Conservation (phyloP, 1,140 invertebrate genomes). For the Drosophila dunni region DNA sequence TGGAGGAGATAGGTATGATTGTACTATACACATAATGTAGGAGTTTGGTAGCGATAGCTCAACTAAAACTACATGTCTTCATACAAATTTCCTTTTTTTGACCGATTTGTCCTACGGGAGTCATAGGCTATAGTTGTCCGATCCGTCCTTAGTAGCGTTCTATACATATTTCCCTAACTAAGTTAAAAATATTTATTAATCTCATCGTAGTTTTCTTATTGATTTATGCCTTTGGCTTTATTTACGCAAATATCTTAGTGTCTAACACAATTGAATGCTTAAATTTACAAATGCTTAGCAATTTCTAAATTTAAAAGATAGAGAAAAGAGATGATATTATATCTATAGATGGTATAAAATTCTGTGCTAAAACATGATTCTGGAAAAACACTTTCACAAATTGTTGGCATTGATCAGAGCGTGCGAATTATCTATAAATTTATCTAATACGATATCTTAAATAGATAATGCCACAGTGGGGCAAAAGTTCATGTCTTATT, state of each 20-base stretch:
- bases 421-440: slow-evolving; percentile 54
- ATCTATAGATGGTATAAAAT: slow-evolving; percentile 56
- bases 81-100: no score
- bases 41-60: no score
- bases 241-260: slow-evolving; percentile 62
- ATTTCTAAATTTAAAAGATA: slow-evolving; percentile 38
- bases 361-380: slow-evolving; percentile 33
- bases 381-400: slow-evolving; percentile 1
- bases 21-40: no score
- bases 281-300: slow-evolving; percentile 57
- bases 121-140: no score
- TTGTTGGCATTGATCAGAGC: background rate
- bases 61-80: no score
- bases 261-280: slow-evolving; percentile 59
- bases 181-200: background rate
- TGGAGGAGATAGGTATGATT: no score
- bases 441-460: slow-evolving; percentile 56
- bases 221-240: slow-evolving; percentile 66
- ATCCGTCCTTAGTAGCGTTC: no score
- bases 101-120: no score
- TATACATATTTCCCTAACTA: no score
- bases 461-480: slow-evolving; percentile 29
- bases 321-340: slow-evolving; percentile 37
- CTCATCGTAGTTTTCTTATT: background rate
- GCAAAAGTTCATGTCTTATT: slow-evolving; percentile 63